A percentile compares a stretch with the other conserved stretches of the same genome.
These are phyloP conservation scores for Cataglyphis rosenhaueri DNA, from an alignment of 2,888 invertebrate species.

Conservation along the genomic window DNA sequence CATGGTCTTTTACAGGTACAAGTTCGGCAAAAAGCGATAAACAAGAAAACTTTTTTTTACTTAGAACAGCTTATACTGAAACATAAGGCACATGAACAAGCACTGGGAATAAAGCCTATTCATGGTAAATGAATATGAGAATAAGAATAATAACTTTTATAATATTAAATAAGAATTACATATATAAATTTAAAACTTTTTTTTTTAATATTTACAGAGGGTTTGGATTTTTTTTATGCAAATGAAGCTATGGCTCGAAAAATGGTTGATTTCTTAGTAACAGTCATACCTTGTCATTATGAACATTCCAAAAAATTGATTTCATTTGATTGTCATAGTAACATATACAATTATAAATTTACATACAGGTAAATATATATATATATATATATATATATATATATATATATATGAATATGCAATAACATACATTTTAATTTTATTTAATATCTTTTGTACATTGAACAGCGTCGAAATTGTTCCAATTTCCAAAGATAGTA, in stretches of 20 bases:
- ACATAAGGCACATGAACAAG: conserved; percentile 96
- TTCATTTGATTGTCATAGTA: conserved; percentile 99
- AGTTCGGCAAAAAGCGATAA: conserved; percentile 94
- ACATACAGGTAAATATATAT: conserved; percentile 87
- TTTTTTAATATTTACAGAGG: conserved; percentile 87
- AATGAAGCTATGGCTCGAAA: conserved; percentile 96
- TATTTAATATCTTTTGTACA: conserved; percentile 70
- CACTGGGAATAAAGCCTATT: conserved; percentile 94
- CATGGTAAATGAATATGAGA: conserved; percentile 87
- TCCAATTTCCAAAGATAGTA: conserved; percentile 97
- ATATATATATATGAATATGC: not conserved
- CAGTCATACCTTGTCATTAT: conserved; percentile 95
- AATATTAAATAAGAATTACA: not conserved
- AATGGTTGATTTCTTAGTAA: conserved; percentile 96
- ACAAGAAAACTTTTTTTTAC: conserved; percentile 99
- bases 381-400: no score
- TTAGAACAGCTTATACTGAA: conserved; percentile 98
- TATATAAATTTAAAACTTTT: not conserved
- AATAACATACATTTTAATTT: conserved; percentile 43
- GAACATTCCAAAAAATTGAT: conserved; percentile 97
- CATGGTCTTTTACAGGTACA: conserved; percentile 88
- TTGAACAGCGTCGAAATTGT: conserved; percentile 94
- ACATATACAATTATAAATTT: conserved; percentile 98
- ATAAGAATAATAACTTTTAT: not conserved
- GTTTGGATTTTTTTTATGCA: conserved; percentile 97